These are phyloP conservation scores for Malurus alboscapulatus DNA, from an alignment of 2,113 vertebrate species.

Conservation along the genomic window DNA sequence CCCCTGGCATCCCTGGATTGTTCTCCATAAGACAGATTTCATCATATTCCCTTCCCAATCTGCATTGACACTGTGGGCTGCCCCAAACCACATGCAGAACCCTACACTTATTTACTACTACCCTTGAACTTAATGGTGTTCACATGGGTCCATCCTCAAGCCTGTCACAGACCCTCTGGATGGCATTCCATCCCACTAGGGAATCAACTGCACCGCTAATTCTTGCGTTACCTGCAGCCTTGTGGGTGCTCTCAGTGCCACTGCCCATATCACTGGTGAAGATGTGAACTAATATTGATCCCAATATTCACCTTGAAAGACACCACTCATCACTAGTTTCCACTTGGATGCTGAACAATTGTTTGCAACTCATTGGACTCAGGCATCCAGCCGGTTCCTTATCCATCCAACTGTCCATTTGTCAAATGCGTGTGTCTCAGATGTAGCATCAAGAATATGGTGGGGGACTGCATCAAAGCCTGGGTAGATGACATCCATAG, in stretches of 20 bases:
- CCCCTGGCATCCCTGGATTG: not conserved
- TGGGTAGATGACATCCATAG: not conserved
- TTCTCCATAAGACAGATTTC: not conserved
- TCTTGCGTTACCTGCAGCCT: not conserved
- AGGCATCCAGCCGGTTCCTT: not conserved
- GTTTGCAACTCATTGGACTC: rapidly evolving
- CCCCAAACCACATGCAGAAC: not conserved
- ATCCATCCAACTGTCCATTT: not conserved
- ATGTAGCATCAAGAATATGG: not conserved
- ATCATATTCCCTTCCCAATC: not conserved
- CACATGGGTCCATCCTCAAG: not conserved
- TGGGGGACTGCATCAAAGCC: not conserved
- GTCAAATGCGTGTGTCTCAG: not conserved
- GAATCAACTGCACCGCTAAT: not conserved
- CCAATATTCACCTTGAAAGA: not conserved
- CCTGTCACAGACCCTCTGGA: not conserved
- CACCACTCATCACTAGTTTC: not conserved
- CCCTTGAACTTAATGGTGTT: not conserved
- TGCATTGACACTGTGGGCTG: not conserved
- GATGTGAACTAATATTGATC: not conserved
- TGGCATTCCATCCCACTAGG: not conserved
- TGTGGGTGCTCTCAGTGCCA: not conserved
- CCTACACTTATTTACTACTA: not conserved
- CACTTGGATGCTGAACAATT: not conserved
- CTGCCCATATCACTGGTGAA: not conserved